phyloP scores from a whole-genome alignment of 2,113 vertebrate species.

The Cnemophilus loriae region DNA sequence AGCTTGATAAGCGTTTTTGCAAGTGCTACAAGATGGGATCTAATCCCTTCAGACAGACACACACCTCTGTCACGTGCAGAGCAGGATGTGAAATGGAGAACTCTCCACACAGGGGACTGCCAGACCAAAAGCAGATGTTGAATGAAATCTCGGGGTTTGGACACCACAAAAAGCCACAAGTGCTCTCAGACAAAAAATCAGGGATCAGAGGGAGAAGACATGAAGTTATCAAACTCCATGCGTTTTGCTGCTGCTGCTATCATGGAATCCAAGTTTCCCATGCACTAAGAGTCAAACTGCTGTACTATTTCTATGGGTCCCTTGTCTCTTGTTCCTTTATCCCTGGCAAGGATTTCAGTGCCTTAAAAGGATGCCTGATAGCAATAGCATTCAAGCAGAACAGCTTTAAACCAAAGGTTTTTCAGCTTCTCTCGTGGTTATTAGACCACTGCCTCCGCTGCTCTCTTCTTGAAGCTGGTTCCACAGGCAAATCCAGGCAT shows the following conservation, averaged over 20 bases:
- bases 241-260: not conserved
- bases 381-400: not conserved
- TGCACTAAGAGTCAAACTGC: not conserved
- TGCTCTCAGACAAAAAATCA: not conserved
- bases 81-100: not conserved
- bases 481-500: not conserved
- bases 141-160: not conserved
- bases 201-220: not conserved
- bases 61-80: not conserved
- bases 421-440: not conserved
- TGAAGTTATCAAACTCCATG: not conserved
- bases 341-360: not conserved
- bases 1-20: not conserved
- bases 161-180: rapidly evolving
- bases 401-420: not conserved
- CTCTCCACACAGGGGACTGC: not conserved
- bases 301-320: not conserved
- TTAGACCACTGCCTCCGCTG: not conserved
- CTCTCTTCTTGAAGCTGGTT: not conserved
- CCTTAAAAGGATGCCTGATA: not conserved
- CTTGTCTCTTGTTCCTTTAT: not conserved
- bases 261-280: not conserved
- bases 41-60: not conserved
- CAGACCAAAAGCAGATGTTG: not conserved
- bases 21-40: not conserved